These are phyloP conservation scores for Sciurus niger DNA, from an alignment of 2,113 vertebrate species.

Conservation along the genomic window DNA sequence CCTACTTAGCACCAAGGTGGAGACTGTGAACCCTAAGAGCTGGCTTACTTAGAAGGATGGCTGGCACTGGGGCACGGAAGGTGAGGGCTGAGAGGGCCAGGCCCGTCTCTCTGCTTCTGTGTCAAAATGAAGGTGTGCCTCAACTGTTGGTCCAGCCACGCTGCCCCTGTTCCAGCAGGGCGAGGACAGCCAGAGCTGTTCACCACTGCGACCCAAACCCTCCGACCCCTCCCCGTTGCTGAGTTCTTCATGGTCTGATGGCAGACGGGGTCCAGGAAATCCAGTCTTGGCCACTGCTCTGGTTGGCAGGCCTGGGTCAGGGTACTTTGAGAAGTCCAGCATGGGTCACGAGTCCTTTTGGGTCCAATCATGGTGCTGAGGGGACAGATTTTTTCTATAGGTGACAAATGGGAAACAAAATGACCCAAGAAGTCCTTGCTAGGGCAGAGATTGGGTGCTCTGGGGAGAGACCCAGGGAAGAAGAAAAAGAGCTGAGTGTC, in stretches of 20 bases:
- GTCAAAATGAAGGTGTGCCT: not conserved
- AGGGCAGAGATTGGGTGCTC: not conserved
- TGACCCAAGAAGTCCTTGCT: not conserved
- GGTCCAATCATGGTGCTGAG: not conserved
- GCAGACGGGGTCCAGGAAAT: not conserved
- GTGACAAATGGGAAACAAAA: not conserved
- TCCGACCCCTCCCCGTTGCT: not conserved
- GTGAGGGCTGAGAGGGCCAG: not conserved
- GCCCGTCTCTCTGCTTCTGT: not conserved
- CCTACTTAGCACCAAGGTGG: not conserved
- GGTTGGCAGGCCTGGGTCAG: not conserved
- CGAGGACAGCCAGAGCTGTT: not conserved
- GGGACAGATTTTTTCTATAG: not conserved
- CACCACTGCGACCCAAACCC: rapidly evolving
- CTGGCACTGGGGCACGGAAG: not conserved
- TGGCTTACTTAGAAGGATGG: not conserved
- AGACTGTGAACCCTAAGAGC: not conserved
- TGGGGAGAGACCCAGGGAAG: not conserved
- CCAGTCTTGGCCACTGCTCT: not conserved
- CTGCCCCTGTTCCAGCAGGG: not conserved
- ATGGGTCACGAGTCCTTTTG: not conserved
- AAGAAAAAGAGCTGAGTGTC: not conserved
- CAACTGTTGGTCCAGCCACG: no score
- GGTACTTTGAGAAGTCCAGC: not conserved
- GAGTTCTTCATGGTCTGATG: not conserved